Evolutionary conservation across 2,888 invertebrate genomes (phyloP), one percentile per base, ranked within the genome.

Genomic region (Drosophila maculinotata): DNA sequence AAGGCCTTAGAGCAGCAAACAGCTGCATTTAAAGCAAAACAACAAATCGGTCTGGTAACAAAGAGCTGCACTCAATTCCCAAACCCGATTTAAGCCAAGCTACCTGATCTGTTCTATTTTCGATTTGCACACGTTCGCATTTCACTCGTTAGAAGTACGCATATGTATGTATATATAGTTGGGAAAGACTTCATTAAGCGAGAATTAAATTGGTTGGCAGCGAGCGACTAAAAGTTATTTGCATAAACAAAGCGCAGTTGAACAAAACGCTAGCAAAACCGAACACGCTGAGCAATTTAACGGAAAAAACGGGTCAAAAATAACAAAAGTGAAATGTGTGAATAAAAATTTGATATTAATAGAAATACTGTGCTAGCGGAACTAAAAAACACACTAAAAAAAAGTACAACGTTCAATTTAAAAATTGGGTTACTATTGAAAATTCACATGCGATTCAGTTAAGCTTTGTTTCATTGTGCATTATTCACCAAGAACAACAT

Each of bases 321-420:
- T 9, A 73, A 59, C 60, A 56, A 77, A 79, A 12, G 44, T 44
- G 28, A 44, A 44, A 45, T 42, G 57, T 65, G 66, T 41, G n/a
- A n/a, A 65, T 28, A 51, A 73, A 68, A 79, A 68, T 66, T 51
- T 14, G 68, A 59, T 79, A 81, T 78, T 81, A 75, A 84, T 79
- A 79, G 85, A 67, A n/a, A 54, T 48, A 65, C 12, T 36, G 45
- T 60, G 52, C 17, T 23, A 48, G 36, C 12, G 20, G 31, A 48
- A 36, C n/a, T 39, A 28, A 30, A 41, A 10, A 33, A 31, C 6
- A 33, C 2, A 12, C 1, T n/a, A 0, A 17, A 1, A 17, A 51
- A 20, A 35, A 42, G 64, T 64, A 23, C 42, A 59, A 64, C 59
- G 64, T 72, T 52, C 54, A 52, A 25, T 64, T 56, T n/a, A 48